Evolutionary conservation across 2,113 vertebrate genomes (phyloP).

Genomic region (Brachyhypopomus gauderio): DNA sequence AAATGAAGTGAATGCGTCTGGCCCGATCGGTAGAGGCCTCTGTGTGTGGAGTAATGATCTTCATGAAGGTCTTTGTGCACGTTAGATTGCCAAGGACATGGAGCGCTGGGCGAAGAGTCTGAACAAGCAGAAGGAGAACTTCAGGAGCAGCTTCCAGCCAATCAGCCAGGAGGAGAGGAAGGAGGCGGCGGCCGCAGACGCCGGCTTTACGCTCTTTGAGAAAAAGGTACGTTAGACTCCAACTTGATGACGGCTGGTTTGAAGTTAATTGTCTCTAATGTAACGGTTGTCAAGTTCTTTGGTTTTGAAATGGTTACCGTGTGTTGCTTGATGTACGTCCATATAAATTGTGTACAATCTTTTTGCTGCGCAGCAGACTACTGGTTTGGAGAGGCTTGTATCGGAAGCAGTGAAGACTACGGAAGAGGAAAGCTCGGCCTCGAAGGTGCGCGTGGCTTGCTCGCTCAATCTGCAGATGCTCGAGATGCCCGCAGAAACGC

Average conservation of each 20-base stretch:
- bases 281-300: too few relatives aligned
- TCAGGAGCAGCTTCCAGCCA: slow-evolving; percentile 94
- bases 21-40: too few relatives aligned
- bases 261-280: too few relatives aligned
- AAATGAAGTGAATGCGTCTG: too few relatives aligned
- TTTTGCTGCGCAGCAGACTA: slow-evolving; percentile 71
- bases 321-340: too few relatives aligned
- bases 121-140: slow-evolving; percentile 98
- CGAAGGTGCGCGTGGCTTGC: slow-evolving; percentile 63
- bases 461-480: background rate
- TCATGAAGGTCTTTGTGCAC: background rate
- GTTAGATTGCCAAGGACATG: slow-evolving; percentile 98
- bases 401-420: slow-evolving; percentile 79
- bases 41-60: too few relatives aligned
- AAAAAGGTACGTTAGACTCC: slow-evolving; percentile 83
- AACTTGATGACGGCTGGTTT: too few relatives aligned
- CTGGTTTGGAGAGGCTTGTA: slow-evolving; percentile 84
- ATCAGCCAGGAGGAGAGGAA: slow-evolving; percentile 90
- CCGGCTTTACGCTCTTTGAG: slow-evolving; percentile 94
- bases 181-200: slow-evolving; percentile 95
- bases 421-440: slow-evolving; percentile 80
- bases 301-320: too few relatives aligned
- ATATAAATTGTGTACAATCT: too few relatives aligned
- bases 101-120: slow-evolving; percentile 99
- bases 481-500: background rate